Evolutionary conservation across 2,888 invertebrate species (phyloP), one percentile per base, ranked within the genome.

Genomic region (Mylabris sibirica): DNA sequence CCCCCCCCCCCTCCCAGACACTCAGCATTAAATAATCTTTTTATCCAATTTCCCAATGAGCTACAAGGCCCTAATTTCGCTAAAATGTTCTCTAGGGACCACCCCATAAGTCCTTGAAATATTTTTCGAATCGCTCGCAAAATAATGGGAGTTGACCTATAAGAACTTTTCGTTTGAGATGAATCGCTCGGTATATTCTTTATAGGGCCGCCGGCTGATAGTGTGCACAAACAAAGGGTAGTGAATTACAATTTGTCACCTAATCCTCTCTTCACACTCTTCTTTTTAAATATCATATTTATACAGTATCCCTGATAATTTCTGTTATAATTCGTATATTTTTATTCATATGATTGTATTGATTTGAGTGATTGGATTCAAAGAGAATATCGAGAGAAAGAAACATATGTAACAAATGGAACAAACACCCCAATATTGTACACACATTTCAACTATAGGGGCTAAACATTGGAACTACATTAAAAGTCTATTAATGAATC

Each of bases 251-350:
- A 81, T 81, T 81, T 81, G 81, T 81, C 80, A 81, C 78, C 75
- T 81, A 81, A 81, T 81, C 81, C 81, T 78, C 79, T 78, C 80
- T 80, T 81, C 80, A 80, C 79, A 78, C 79, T 79, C 74, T 74
- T 73, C 76, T 80, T 77, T 80, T 80, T 78, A 79, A 30, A 79
- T 72, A n/a, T n/a, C n/a, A n/a, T n/a, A 70, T 74, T 67, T 71
- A 69, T 65, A 69, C 34, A 67, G 70, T 30, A 30, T 65, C 59
- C 60, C 70, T 61, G 59, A 38, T 64, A 44, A 67, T 64, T 69
- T 30, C 49, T 35, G 49, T 57, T 59, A 44, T 26, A 24, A 35
- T 22, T 62, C 44, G 20, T 59, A 35, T 60, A 24, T 57, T 24
- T 61, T 44, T 20, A 66, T 65, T 69, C 38, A n/a, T 30, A 3